A percentile compares a stretch with the other conserved stretches of the same genome.
These are phyloP conservation scores for Ophioderma brevispina DNA, from an alignment of 35 echinoderm and acorn worm genomes.

Conservation along the genomic window DNA sequence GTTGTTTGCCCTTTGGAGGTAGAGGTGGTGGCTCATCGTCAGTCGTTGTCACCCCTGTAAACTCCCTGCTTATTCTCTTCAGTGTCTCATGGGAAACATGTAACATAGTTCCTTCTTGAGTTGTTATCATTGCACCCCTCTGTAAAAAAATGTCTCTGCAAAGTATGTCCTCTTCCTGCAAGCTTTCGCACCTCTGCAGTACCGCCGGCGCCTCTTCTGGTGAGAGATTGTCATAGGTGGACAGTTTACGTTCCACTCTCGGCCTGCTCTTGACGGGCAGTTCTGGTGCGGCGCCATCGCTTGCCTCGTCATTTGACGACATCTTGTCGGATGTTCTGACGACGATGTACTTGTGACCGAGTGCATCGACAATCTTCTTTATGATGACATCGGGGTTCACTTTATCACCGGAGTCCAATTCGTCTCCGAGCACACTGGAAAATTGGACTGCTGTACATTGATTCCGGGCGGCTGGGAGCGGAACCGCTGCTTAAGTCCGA, in stretches of 20 bases:
- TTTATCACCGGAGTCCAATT: constrained; percentile 20
- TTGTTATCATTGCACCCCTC: not conserved
- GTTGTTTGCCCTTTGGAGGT: constrained; percentile 80
- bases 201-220: constrained; percentile 56
- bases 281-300: constrained; percentile 42
- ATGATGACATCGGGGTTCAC: constrained; percentile 28
- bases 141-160: not conserved
- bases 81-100: constrained; percentile 3
- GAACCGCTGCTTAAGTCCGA: constrained; percentile 77
- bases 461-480: constrained; percentile 51
- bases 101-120: not conserved
- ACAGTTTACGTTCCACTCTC: constrained; percentile 54
- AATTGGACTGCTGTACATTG: constrained; percentile 79
- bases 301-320: constrained; percentile 21
- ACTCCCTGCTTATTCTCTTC: constrained; percentile 14
- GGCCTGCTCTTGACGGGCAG: constrained; percentile 70
- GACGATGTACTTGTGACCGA: constrained; percentile 21
- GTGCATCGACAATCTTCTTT: constrained; percentile 66
- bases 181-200: constrained; percentile 37
- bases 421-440: constrained; percentile 44
- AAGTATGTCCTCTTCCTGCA: constrained; percentile 32
- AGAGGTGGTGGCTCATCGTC: constrained; percentile 64
- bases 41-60: not conserved
- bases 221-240: constrained; percentile 75
- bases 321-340: constrained; percentile 19